Evolutionary conservation across 92 coral and sea anemone species (phyloP), one percentile per base, ranked within the genome.

Genomic region (Palythoa grandis): DNA sequence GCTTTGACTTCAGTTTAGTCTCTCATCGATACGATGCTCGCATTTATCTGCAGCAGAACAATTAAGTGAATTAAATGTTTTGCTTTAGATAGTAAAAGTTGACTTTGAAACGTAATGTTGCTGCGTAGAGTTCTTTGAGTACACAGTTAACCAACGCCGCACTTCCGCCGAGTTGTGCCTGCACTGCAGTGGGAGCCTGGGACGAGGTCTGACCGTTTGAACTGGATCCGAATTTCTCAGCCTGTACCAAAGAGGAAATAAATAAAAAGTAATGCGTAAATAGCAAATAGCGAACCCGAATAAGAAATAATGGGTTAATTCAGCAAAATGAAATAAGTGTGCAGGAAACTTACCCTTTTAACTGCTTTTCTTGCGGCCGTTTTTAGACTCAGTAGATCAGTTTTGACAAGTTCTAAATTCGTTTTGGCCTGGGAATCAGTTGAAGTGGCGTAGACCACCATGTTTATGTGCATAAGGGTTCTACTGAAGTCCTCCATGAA

Each of bases 301-400:
- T 12, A 24, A 72, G 35, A 29, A 29, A 29, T 29, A 1, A 29
- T 29, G 54, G 19, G 14, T 4, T 68, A 20, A n/a, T n/a, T 68
- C 2, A 29, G 9, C 50, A 43, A 43, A 43, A 43, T 43, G 50
- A 43, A 43, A 43, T 7, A 72, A 72, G 24, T 9, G 16, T 7
- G 23, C 17, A 15, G 47, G 0, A 7, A 35, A 77, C 82, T 37
- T 57, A 77, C 82, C 82, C 82, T 57, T 54, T 54, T 77, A 3
- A 77, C 22, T 23, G 82, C 82, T 6, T 35, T 53, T 9, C 47
- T 17, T 1, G 82, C 25, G 24, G 82, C 82, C 0, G 69, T 77
- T 77, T 77, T 54, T 19, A 77, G 52, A 56, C 69, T 77, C 52
- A 77, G 37, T 2, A 77, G 82, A 37, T 77, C 82, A 48, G 82